These are phyloP conservation scores for Nomada fabriciana DNA, from an alignment of 2,888 invertebrate genomes.

Conservation along the genomic window DNA sequence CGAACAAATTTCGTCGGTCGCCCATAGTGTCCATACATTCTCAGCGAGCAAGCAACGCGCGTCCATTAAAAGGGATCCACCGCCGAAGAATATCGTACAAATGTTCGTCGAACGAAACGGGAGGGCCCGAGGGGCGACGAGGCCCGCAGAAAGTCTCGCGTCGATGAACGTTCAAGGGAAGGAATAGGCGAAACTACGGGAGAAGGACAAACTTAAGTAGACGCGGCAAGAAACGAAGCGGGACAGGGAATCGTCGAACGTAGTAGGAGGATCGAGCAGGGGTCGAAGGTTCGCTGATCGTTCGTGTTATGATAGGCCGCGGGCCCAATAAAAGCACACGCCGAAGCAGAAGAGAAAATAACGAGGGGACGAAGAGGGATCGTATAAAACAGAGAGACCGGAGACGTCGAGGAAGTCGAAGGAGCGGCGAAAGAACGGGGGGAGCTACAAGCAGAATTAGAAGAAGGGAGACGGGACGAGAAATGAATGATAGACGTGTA, in stretches of 20 bases:
- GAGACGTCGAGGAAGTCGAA: background rate
- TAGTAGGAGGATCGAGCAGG: constrained; percentile 55
- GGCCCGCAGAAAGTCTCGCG: constrained; percentile 31
- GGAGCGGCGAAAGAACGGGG: background rate
- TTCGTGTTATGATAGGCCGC: constrained; percentile 76
- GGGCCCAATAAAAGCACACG: constrained; percentile 71
- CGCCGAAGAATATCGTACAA: constrained; percentile 28
- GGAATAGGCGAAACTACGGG: constrained; percentile 46
- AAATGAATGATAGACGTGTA: constrained; percentile 53
- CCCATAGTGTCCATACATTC: background rate
- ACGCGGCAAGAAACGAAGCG: constrained; percentile 12
- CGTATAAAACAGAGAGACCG: background rate
- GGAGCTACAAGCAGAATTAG: constrained; percentile 27
- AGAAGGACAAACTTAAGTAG: background rate
- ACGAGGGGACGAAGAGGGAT: constrained; percentile 2
- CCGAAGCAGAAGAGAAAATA: constrained; percentile 2
- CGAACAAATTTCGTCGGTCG: constrained; percentile 15
- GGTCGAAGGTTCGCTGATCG: constrained; percentile 76
- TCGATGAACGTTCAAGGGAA: constrained; percentile 21
- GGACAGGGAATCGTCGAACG: constrained; percentile 37
- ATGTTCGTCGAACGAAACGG: constrained; percentile 23
- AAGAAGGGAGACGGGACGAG: constrained; percentile 16
- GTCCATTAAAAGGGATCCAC: constrained; percentile 12
- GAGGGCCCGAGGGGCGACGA: background rate
- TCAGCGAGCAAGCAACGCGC: background rate